Evolutionary conservation across 2,888 invertebrate genomes (phyloP).

Genomic region (Pseudococcus jackbeardsleyi): DNA sequence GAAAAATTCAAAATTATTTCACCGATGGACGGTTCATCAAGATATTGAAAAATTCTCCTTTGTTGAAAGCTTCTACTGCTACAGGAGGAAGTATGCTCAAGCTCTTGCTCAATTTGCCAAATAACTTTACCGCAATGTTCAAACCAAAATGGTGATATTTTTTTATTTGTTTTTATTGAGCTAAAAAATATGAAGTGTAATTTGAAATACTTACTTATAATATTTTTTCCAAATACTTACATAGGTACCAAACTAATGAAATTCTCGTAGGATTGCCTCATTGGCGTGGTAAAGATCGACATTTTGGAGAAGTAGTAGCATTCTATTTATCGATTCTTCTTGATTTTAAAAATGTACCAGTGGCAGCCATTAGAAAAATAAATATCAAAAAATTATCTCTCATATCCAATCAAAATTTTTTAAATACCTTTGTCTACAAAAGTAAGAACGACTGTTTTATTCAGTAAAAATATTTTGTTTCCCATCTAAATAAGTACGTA

Average conservation of each 20-base stretch:
- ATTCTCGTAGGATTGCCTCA: constrained; percentile 84
- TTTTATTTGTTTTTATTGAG: background rate
- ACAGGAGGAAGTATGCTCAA: constrained; percentile 92
- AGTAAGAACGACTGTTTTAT: background rate
- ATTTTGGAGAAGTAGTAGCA: constrained; percentile 91
- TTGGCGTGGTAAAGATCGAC: constrained; percentile 91
- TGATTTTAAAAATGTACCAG: constrained; percentile 84
- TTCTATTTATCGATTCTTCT: constrained; percentile 89
- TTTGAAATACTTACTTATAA: background rate
- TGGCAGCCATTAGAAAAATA: constrained; percentile 82
- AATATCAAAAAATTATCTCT: constrained; percentile 81
- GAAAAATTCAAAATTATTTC: background rate
- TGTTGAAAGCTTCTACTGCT: constrained; percentile 81
- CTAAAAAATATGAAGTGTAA: background rate
- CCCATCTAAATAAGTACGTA: too few species aligned
- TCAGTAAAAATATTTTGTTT: too few species aligned
- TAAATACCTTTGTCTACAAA: constrained; percentile 75
- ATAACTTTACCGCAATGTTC: constrained; percentile 84
- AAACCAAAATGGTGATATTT: constrained; percentile 87
- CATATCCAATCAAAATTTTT: constrained; percentile 75
- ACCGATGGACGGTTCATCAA: background rate
- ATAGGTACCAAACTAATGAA: constrained; percentile 76
- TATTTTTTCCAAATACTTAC: background rate
- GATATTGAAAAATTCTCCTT: background rate
- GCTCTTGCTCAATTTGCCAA: constrained; percentile 81